Base-by-base conservation (phyloP, 2,113 vertebrate genomes). In the Phylloscopus whistleri region DNA sequence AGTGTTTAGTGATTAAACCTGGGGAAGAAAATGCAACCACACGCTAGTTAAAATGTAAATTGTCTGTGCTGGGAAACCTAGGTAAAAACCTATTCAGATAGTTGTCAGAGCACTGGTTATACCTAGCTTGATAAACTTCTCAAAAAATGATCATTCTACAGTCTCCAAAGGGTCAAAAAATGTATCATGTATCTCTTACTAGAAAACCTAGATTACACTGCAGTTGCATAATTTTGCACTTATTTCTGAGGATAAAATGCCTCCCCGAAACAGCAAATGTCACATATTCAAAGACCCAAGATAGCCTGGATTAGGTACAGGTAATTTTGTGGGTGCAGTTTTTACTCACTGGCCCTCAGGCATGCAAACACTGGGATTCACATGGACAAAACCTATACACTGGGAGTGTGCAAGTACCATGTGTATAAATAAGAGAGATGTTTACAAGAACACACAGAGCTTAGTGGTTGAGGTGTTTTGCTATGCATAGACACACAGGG, bases 1-100 rank as follows among this genome's bases (percentile, higher is more conserved):
- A 89, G 78, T 94, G 92, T 97, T 97, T 97, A 97, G 95, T 97
- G 95, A 98, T 97, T 97, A 97, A 97, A 98, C 87, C 86, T 83
- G 70, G 63, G 70, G 5, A 49, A 85, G 97, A 97, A 97, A 95
- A 95, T 89, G 49, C 93, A 97, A 93, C 91, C 96, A 93, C 69
- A 76, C 59, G 86, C 89, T 94, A 97, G 97, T 97, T 97, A 97
- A 97, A 97, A 96, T 96, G 94, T 90, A 97, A 97, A 97, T 97
- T 96, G 70, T 75, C 83, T 97, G 86, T 77, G 74, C 89, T 96
- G 95, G 75, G 89, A 97, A 94, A 93, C 85, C 39, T 75, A 93
- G 91, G 84, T 60, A 93, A 90, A 95, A 89, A 83, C 87, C 67
- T 93, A 73, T 76, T 46, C 70, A 86, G 92, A 81, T 26, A 86